Conservation (phyloP, 2,113 vertebrate genomes). For the Cervus canadensis region DNA sequence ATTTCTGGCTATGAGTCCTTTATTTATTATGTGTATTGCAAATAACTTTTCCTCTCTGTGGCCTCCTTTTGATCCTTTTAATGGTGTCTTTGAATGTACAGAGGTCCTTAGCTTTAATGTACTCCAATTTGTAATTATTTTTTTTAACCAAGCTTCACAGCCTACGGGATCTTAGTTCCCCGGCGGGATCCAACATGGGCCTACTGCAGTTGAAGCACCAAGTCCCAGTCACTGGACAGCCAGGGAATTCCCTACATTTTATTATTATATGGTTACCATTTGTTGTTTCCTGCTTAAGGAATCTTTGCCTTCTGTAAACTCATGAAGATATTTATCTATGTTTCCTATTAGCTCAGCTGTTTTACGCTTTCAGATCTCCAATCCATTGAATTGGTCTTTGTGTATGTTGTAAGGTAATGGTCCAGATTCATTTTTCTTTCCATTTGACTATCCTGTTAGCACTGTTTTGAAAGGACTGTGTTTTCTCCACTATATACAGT, state of each 20-base stretch:
- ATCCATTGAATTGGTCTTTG: neutral
- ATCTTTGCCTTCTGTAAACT: neutral
- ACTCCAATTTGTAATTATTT: neutral
- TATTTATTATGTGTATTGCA: neutral
- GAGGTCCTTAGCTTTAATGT: neutral
- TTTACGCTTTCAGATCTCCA: neutral
- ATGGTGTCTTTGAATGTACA: neutral
- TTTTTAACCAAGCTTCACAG: neutral
- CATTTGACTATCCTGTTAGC: neutral
- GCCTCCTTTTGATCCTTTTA: neutral
- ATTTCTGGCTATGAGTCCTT: neutral
- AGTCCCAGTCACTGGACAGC: neutral
- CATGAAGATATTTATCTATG: neutral
- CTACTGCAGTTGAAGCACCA: neutral
- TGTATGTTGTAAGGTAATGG: neutral
- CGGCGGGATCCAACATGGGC: neutral
- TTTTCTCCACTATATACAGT: neutral
- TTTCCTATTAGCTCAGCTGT: neutral
- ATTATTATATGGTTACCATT: neutral
- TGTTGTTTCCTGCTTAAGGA: neutral
- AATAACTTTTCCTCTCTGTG: neutral
- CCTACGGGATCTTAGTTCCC: neutral
- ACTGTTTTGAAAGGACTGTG: neutral
- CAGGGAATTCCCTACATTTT: neutral
- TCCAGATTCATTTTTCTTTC: neutral